A percentile compares a stretch with the other conserved stretches of the same genome.
Evolutionary conservation across 2,113 vertebrate species (phyloP).

Genomic region (Asarcornis scutulata): DNA sequence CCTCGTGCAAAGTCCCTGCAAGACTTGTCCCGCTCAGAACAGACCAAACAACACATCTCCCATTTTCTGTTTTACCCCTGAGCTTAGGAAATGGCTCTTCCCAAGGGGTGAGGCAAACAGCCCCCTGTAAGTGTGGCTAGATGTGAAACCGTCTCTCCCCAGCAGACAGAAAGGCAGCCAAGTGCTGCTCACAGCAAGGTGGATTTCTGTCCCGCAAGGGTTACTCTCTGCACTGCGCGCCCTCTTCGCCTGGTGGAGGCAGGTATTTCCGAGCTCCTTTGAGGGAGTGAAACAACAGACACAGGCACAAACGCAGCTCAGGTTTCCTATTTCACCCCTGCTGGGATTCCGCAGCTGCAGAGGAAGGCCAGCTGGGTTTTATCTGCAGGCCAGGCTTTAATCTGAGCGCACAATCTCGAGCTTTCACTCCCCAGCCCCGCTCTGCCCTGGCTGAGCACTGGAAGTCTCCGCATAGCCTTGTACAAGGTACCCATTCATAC

Average conservation of each 20-base stretch:
- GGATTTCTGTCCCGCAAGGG: background rate
- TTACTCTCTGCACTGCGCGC: background rate
- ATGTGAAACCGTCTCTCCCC: background rate
- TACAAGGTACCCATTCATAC: slow-evolving; percentile 63
- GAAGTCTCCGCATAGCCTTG: background rate
- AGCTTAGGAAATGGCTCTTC: background rate
- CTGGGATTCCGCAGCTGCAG: background rate
- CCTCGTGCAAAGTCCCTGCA: background rate
- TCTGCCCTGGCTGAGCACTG: background rate
- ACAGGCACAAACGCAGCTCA: background rate
- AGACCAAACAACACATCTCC: background rate
- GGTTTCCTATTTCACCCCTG: background rate
- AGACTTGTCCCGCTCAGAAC: background rate
- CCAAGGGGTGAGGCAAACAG: background rate
- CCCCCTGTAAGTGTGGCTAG: background rate
- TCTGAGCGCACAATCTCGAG: slow-evolving; percentile 42
- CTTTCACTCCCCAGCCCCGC: slow-evolving; percentile 13
- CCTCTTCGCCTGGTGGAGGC: background rate
- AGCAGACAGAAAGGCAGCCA: background rate
- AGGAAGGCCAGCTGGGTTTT: slow-evolving; percentile 26
- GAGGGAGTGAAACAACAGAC: background rate
- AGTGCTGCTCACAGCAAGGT: background rate
- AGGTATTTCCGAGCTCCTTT: background rate
- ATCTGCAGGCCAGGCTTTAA: slow-evolving; percentile 5
- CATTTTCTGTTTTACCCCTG: background rate